Base-by-base conservation (phyloP, 2,113 vertebrate species). In the Gavia stellata region DNA sequence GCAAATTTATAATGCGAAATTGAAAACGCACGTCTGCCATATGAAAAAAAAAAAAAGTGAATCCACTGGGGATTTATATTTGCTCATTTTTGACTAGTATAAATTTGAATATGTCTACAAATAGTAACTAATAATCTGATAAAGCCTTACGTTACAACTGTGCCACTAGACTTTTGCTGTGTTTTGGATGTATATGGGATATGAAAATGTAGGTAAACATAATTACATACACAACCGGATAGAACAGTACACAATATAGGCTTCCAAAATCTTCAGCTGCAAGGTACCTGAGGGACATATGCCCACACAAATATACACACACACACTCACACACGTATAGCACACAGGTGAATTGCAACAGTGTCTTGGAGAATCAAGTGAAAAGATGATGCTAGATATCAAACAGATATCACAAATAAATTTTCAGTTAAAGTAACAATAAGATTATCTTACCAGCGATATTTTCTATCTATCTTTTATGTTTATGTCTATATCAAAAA, bases 331-430 rank as follows among this genome's bases (percentile, higher is more conserved):
- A 34, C 7, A 18, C 2, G 0, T 12, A 3, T 29, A 82, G 83
- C 65, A 61, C n/a, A 59, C 65, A 75, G 50, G 79, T 94, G 94
- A 96, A 94, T 63, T 63, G 25, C 91, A 58, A 24, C 19, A 89
- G 47, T 78, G 23, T 94, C 53, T 90, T 96, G 83, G 85, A 96
- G 53, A 96, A 96, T 78, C 49, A 52, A 78, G 38, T 17, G 45
- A 63, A 87, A 82, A 88, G 5, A 18, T 47, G 9, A 86, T 45
- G 23, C 20, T 78, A 4, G 8, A 5, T 34, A 45, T 70, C 34
- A 81, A 86, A 63, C 9, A 72, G 28, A 42, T 68, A 71, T 15
- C 50, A 73, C 9, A 80, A 75, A 62, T 50, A 45, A 5, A 45
- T 66, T 95, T 81, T 74, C 23, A 33, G 17, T 56, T 82, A 78